phyloP scores from a whole-genome alignment of 2,888 invertebrate genomes.

The Mesoligia furuncula region DNA sequence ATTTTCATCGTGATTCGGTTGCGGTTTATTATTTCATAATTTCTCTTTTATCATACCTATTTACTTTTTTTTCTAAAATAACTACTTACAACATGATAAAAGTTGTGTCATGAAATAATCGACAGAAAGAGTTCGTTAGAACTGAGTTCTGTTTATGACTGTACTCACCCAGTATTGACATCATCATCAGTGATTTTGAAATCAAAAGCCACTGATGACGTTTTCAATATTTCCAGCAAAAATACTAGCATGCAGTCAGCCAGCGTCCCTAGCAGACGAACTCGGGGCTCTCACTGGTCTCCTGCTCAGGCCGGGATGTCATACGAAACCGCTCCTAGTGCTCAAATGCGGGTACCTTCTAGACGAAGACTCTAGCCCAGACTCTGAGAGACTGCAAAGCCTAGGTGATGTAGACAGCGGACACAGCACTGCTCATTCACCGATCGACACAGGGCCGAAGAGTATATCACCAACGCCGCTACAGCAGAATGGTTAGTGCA shows the following conservation, averaged over 20 bases:
- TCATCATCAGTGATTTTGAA: constrained; percentile 45
- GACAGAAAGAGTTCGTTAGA: neutral
- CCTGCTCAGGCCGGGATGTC: constrained; percentile 82
- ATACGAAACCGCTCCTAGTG: constrained; percentile 91
- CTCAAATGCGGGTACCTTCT: constrained; percentile 94
- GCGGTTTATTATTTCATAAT: neutral
- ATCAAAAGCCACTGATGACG: constrained; percentile 42
- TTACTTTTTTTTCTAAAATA: neutral
- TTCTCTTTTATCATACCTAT: neutral
- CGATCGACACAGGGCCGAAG: constrained; percentile 95
- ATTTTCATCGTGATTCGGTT: neutral
- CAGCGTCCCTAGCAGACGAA: constrained; percentile 93
- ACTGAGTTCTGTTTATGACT: neutral
- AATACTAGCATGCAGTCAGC: constrained; percentile 91
- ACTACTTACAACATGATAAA: neutral
- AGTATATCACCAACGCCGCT: constrained; percentile 94
- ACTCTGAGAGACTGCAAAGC: constrained; percentile 95
- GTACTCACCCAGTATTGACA: neutral
- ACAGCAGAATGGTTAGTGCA: constrained; percentile 85
- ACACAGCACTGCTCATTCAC: constrained; percentile 97
- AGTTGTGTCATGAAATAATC: neutral
- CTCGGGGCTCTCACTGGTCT: constrained; percentile 88
- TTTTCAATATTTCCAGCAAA: constrained; percentile 88
- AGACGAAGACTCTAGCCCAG: constrained; percentile 96
- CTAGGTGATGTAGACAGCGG: constrained; percentile 96